Evolutionary conservation across 2,888 invertebrate genomes (phyloP), one percentile per base, ranked within the genome.

Genomic region (Torymus tubicola): DNA sequence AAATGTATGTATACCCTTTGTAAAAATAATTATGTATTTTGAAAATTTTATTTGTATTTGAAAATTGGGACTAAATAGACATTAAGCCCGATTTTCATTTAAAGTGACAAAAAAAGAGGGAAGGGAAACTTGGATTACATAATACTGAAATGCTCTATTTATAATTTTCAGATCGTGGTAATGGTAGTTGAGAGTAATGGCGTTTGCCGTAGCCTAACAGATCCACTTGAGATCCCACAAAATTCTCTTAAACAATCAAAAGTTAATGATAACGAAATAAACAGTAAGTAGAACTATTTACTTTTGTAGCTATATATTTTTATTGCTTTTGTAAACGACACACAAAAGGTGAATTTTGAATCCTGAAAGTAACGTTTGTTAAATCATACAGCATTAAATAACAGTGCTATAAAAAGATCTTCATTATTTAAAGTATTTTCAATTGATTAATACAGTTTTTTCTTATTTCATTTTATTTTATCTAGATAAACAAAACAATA

Each of bases 111-210:
- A 77, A 80, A 80, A 55, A 72, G 63, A 52, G 18, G 58, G 11
- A 42, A 70, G 57, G 61, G n/a, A 70, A 55, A 61, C 11, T 65
- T 24, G 58, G 75, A 76, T 85, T 84, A 83, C 64, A 64, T 85
- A 85, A 85, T 83, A 67, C 79, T 69, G 68, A 57, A 81, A 83
- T 70, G 61, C 57, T 80, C 52, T 85, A 78, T 82, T 80, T 83
- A 82, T 78, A 83, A 83, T 86, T 86, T 87, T 78, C 84, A 90
- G 90, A 90, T 90, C 84, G 89, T 90, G 86, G 84, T 89, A 85
- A 90, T 90, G 90, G 89, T 89, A 80, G 89, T 90, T 76, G 88
- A 88, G 78, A 86, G 86, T 67, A 88, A 90, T 82, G 87, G 87
- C 83, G 88, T 89, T 83, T 87, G 87, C 42, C 42, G 42, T 42